These are phyloP conservation scores for Puffinus mauretanicus DNA, from an alignment of 2,113 vertebrate genomes.

Conservation along the genomic window DNA sequence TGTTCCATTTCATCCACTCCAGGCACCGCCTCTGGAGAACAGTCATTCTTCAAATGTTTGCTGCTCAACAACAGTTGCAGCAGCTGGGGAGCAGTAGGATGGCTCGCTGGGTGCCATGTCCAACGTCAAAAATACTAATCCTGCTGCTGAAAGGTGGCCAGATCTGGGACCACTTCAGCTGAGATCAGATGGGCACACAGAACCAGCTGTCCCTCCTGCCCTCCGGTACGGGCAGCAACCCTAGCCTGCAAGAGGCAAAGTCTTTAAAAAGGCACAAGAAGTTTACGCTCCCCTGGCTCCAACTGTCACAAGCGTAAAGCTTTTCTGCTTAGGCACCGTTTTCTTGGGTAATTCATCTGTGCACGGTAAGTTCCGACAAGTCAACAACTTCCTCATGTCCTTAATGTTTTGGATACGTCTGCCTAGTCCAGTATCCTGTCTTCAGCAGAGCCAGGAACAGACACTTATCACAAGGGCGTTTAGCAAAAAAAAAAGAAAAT, in stretches of 20 bases:
- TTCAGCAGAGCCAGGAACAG: background rate
- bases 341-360: background rate
- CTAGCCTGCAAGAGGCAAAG: background rate
- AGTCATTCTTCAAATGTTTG: background rate
- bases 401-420: background rate
- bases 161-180: rapidly evolving
- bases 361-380: background rate
- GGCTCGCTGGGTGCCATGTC: background rate
- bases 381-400: background rate
- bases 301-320: background rate
- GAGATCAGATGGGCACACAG: rapidly evolving
- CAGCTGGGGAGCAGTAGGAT: background rate
- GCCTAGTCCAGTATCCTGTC: background rate
- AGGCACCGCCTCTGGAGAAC: background rate
- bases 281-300: background rate
- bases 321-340: background rate
- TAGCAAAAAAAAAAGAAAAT: background rate
- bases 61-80: background rate
- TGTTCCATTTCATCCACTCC: background rate
- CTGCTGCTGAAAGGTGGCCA: background rate
- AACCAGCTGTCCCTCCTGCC: background rate
- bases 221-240: rapidly evolving
- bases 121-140: background rate
- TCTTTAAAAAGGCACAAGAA: background rate
- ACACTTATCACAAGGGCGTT: background rate